These are phyloP conservation scores for crab-eating macaque (Macaca fascicularis) DNA, from an alignment of 2,113 vertebrate genomes.

Conservation along the genomic window T2T-MFA8v1.1 NC_088378.1:30329501-30330000, in stretches of 20 bases:
- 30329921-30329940: background rate
- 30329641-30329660: conserved; percentile 15
- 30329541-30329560: background rate
- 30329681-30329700: background rate
- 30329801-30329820: background rate
- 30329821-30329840: background rate
- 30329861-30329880: background rate
- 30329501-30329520: background rate
- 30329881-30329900: background rate
- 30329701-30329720: background rate
- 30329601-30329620: background rate
- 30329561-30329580: background rate
- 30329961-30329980: background rate
- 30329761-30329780: background rate
- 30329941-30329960: background rate
- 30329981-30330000: conserved; percentile 2
- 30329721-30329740: background rate
- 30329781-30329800: background rate
- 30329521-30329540: background rate
- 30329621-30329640: background rate
- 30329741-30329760: background rate
- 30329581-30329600: background rate
- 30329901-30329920: background rate
- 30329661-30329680: conserved; percentile 12
- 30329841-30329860: background rate